These are phyloP conservation scores for Columbina picui DNA, from an alignment of 2,113 vertebrate species.

Conservation along the genomic window DNA sequence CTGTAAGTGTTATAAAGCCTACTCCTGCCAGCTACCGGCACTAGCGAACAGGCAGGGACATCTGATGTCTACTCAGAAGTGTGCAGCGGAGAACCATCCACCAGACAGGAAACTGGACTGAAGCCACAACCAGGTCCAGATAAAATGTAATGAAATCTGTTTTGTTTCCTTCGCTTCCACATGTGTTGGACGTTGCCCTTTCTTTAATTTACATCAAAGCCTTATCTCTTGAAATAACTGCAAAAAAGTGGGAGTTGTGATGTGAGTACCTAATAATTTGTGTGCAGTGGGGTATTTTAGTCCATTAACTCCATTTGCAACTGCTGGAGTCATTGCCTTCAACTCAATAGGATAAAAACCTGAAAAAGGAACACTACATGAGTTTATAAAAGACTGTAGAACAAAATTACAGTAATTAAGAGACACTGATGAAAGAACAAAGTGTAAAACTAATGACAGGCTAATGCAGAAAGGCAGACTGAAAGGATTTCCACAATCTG, in stretches of 20 bases:
- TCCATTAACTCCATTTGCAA: background rate
- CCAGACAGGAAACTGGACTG: background rate
- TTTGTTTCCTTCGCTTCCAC: background rate
- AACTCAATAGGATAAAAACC: background rate
- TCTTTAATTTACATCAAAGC: background rate
- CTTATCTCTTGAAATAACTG: background rate
- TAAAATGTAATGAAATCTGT: background rate
- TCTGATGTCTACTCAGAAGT: background rate
- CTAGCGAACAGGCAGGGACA: too few species aligned
- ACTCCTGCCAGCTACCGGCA: background rate
- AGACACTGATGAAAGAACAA: background rate
- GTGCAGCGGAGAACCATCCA: background rate
- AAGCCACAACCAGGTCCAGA: background rate
- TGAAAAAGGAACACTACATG: background rate
- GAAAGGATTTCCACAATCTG: background rate
- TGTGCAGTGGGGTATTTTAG: background rate
- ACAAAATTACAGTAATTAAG: slow-evolving; percentile 15
- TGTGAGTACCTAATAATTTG: background rate
- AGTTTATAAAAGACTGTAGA: background rate
- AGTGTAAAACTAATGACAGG: background rate
- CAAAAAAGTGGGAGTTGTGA: background rate
- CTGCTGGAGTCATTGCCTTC: background rate
- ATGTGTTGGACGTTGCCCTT: fast-evolving
- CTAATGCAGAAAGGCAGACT: background rate
- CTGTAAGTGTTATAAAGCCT: background rate